Base-by-base conservation (phyloP, 2,888 invertebrate genomes). In the Caenorhabditis sulstoni region DNA sequence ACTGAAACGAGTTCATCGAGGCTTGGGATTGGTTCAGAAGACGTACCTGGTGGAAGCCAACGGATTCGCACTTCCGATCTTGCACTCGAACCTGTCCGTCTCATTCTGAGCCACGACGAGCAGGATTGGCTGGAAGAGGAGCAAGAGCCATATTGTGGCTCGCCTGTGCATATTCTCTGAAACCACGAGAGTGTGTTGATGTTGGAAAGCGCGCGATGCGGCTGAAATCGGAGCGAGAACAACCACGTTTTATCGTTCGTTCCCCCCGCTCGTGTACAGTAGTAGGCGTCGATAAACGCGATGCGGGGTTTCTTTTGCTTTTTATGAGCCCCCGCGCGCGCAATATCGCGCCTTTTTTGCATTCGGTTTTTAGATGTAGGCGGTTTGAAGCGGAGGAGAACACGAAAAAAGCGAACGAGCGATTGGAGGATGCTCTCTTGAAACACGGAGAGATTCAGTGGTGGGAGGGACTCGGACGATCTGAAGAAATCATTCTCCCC, bases 231-330 rank as follows among this genome's bases (percentile, higher is more conserved):
- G 7, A 7, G 29, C 29, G 29, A 29, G 29, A 29, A 29, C 29
- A 7, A 29, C 29, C 29, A 53, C 61, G 62, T 70, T 70, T 70
- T 70, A 70, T 70, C 70, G 70, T 55, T 70, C 70, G 62, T 62
- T 62, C 57, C 41, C 12, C 64, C 57, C 29, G 29, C 29, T n/a
- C 29, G 29, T 7, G 55, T 71, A 71, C 64, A 41, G 71, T 71
- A 71, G 71, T 71, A 71, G 71, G 71, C 71, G 71, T 64, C 62
- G 37, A 71, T 71, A 71, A 71, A 71, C 29, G 7, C 29, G 29
- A 71, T 16, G 23, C 37, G 55, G 58, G 47, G 37, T 58, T 71
- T 71, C 58, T 47, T 57, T 62, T 45, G 29, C 23, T 8, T 29
- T 29, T 29, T 29, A 29, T 29, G 39, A 39, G n/a, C 47, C 23